Evolutionary conservation across 2,888 invertebrate genomes (phyloP).

Genomic region (Lasioglossum lativentre): DNA sequence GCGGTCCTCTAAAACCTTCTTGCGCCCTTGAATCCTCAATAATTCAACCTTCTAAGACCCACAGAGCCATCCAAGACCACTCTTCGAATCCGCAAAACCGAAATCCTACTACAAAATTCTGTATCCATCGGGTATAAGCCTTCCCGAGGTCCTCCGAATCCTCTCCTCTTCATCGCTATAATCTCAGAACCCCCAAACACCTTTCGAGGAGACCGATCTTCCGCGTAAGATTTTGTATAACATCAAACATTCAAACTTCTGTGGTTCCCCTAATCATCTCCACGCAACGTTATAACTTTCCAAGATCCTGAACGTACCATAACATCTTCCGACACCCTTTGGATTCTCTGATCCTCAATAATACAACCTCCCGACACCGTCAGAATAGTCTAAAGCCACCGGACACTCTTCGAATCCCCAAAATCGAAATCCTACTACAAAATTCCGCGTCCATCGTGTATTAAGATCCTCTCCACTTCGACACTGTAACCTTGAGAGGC

Average conservation of each 20-base stretch:
- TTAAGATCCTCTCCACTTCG: neutral
- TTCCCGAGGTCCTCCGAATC: neutral
- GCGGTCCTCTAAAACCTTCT: neutral
- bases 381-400: neutral
- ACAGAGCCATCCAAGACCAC: neutral
- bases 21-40: neutral
- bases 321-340: neutral
- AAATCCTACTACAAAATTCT: neutral
- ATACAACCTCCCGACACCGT: neutral
- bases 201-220: neutral
- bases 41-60: neutral
- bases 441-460: neutral
- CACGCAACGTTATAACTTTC: neutral
- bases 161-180: neutral
- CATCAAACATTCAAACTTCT: neutral
- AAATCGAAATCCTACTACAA: neutral
- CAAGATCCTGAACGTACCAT: neutral
- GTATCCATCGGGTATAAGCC: neutral
- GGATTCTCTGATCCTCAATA: neutral
- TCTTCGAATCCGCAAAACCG: neutral
- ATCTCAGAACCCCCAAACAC: neutral
- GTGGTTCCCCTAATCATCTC: neutral
- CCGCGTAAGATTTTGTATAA: neutral
- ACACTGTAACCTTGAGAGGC: neutral
- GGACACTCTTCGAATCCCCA: neutral